Conservation (phyloP, 2,888 invertebrate genomes). For the Phalera bucephala region DNA sequence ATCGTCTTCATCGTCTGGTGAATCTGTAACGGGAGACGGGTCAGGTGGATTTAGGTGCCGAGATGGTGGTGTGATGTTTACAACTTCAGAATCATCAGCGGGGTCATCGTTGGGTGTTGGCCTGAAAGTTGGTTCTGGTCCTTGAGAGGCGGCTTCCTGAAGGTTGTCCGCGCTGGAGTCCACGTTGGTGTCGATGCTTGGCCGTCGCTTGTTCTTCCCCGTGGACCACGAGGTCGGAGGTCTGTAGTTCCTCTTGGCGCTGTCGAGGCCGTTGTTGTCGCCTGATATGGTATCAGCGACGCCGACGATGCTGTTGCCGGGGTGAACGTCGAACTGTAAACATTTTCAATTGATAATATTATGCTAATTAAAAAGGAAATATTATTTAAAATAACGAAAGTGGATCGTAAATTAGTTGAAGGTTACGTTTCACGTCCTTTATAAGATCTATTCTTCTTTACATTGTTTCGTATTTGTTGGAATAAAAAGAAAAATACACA, state of each 20-base stretch:
- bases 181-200: slow-evolving; percentile 13
- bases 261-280: slow-evolving; percentile 64
- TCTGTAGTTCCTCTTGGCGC: slow-evolving; percentile 72
- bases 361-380: no score
- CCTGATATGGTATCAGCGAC: slow-evolving; percentile 67
- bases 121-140: slow-evolving; percentile 47
- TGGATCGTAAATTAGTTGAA: not conserved
- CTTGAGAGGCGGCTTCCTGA: slow-evolving; percentile 50
- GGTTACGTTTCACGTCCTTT: no score
- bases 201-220: slow-evolving; percentile 32
- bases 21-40: slow-evolving; percentile 44
- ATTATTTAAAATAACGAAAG: no score
- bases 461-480: not conserved
- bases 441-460: no score
- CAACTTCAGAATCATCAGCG: slow-evolving; percentile 4
- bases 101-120: slow-evolving; percentile 32
- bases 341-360: no score
- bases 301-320: slow-evolving; percentile 68
- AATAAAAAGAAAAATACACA: no score
- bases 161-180: slow-evolving; percentile 31
- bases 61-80: slow-evolving; percentile 44
- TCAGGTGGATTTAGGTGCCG: slow-evolving; percentile 52
- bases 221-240: slow-evolving; percentile 83
- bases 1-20: slow-evolving; percentile 33
- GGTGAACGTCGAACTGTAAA: slow-evolving; percentile 69